Evolutionary conservation across 1,140 invertebrate species (phyloP).

Genomic region (Wiebesia pumilae): DNA sequence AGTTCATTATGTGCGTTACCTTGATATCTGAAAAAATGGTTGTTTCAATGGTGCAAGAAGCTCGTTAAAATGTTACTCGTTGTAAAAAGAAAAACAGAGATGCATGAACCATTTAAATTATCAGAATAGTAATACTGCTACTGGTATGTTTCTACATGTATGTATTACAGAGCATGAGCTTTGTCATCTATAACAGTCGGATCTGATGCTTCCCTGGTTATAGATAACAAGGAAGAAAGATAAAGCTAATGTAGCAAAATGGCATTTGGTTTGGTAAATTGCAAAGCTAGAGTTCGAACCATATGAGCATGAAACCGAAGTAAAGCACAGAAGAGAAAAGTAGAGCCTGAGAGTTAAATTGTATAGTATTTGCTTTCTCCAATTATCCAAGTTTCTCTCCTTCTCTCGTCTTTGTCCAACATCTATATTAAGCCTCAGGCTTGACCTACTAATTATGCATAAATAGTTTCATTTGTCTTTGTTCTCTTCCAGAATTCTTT

Average conservation of each 20-base stretch:
- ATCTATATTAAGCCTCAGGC: constrained; percentile 51
- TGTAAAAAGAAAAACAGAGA: background rate
- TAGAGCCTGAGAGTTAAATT: constrained; percentile 61
- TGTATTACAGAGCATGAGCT: background rate
- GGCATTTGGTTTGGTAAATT: constrained; percentile 64
- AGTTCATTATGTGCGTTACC: background rate
- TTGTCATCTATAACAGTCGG: constrained; percentile 16
- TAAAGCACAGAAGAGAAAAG: constrained; percentile 25
- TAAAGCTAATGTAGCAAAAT: constrained; percentile 46
- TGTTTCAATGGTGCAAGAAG: background rate
- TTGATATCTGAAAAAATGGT: background rate
- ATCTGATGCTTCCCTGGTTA: background rate
- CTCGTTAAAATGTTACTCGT: background rate
- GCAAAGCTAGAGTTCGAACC: constrained; percentile 54
- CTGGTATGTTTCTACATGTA: background rate
- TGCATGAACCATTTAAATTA: background rate
- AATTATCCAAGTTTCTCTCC: constrained; percentile 64
- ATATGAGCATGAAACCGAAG: constrained; percentile 53
- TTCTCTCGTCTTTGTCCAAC: constrained; percentile 33
- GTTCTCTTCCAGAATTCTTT: background rate
- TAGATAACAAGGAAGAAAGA: constrained; percentile 36
- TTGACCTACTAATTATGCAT: constrained; percentile 67
- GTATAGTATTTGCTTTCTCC: constrained; percentile 67
- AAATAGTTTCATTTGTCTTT: constrained; percentile 59
- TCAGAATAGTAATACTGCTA: background rate